Percentiles rank a stretch among this genome's conserved stretches.
These are phyloP conservation scores for Caenorhabditis drosophilae DNA, from an alignment of 2,888 invertebrate species.

Conservation along the genomic window DNA sequence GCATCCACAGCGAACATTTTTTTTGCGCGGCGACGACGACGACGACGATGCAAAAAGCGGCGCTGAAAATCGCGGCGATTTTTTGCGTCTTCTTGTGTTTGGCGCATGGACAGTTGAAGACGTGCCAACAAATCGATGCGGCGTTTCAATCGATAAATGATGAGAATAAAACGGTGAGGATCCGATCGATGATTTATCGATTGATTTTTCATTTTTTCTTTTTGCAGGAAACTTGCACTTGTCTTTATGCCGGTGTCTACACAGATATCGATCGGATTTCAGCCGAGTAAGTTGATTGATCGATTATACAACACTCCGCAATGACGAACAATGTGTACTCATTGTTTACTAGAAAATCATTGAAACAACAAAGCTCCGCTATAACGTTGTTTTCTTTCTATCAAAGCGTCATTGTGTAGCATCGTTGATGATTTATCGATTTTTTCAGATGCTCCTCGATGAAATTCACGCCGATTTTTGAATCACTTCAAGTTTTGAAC, in stretches of 20 bases:
- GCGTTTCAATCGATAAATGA: not conserved
- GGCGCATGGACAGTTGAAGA: not conserved
- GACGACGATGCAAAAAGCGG: not conserved
- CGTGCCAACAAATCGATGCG: not conserved
- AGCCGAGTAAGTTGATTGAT: too few relatives aligned
- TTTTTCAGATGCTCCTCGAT: not conserved
- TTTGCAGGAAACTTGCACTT: not conserved
- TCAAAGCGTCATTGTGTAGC: too few relatives aligned
- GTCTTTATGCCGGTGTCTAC: not conserved
- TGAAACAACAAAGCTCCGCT: too few relatives aligned
- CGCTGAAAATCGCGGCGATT: not conserved
- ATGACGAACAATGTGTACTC: too few relatives aligned
- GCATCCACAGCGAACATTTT: too few relatives aligned
- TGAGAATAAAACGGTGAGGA: not conserved
- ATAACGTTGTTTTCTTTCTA: too few relatives aligned
- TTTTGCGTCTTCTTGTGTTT: not conserved
- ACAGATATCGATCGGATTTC: not conserved
- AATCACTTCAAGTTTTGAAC: slow-evolving; percentile 40
- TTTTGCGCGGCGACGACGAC: too few relatives aligned
- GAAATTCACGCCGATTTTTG: not conserved
- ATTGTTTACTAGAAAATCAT: too few relatives aligned
- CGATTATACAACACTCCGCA: too few relatives aligned
- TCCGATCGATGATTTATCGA: not conserved
- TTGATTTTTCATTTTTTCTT: not conserved
- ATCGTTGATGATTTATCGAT: too few relatives aligned